These are phyloP conservation scores for Troilus luridus DNA, from an alignment of 2,888 invertebrate species.

Conservation along the genomic window DNA sequence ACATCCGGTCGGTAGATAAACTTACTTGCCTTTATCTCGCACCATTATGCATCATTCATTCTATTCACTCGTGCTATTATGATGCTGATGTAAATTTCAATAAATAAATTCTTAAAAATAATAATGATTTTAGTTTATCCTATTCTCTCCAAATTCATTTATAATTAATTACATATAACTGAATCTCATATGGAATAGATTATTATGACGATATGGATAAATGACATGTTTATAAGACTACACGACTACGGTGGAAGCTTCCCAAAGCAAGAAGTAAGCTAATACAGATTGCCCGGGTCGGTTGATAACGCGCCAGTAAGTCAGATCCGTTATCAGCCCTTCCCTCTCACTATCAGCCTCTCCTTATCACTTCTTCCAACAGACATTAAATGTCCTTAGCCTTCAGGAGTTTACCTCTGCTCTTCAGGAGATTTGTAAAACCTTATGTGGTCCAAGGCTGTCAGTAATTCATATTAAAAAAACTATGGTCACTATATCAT, in stretches of 20 bases:
- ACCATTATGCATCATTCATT: no score
- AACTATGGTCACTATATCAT: no score
- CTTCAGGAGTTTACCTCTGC: not conserved
- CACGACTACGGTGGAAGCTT: not conserved
- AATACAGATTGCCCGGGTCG: not conserved
- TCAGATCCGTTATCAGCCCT: not conserved
- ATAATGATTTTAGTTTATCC: no score
- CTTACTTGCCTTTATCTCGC: no score
- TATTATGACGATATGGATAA: not conserved
- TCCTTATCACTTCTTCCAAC: not conserved
- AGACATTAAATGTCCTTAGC: conserved; percentile 24
- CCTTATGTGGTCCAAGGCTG: not conserved
- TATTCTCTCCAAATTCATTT: not conserved
- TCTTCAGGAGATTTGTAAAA: not conserved
- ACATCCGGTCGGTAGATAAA: no score
- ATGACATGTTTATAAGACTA: not conserved
- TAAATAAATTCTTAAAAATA: no score
- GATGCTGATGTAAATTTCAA: no score
- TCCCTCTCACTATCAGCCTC: not conserved
- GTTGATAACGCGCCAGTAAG: conserved; percentile 19
- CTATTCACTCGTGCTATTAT: no score
- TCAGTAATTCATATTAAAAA: no score
- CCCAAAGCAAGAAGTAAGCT: not conserved
- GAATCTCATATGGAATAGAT: not conserved
- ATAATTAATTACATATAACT: not conserved